Percentiles rank a stretch among this genome's conserved stretches.
Conservation (phyloP, 2,888 invertebrate species). For the Teleiodes luculella region DNA sequence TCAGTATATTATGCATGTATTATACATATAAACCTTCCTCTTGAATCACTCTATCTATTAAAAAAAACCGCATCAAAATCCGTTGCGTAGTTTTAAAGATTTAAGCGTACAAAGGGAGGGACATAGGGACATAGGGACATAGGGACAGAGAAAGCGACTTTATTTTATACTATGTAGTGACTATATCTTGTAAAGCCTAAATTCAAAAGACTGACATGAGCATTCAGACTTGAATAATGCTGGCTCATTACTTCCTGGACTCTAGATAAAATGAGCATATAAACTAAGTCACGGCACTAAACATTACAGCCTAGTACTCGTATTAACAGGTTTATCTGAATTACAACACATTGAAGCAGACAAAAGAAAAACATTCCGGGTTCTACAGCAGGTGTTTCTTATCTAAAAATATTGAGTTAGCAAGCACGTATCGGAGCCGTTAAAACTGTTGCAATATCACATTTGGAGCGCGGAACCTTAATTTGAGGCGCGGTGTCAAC, state of each 20-base stretch:
- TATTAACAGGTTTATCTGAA: background rate
- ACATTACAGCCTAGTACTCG: no score
- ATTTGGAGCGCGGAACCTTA: slow-evolving; percentile 22
- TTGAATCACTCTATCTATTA: no score
- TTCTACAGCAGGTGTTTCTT: slow-evolving; percentile 18
- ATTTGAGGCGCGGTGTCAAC: slow-evolving; percentile 30
- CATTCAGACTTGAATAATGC: background rate
- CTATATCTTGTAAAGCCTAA: background rate
- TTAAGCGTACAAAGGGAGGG: no score
- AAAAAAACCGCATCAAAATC: no score
- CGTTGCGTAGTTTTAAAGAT: no score
- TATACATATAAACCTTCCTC: no score
- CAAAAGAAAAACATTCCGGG: background rate
- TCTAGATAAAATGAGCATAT: background rate
- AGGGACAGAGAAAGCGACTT: no score
- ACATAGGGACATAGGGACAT: no score
- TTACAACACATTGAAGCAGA: background rate
- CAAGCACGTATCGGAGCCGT: background rate
- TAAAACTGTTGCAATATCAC: slow-evolving; percentile 2
- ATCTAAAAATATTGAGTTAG: slow-evolving; percentile 2
- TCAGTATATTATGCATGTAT: no score
- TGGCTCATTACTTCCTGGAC: background rate
- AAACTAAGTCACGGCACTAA: background rate
- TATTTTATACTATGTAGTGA: no score
- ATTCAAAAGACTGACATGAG: background rate